Percentiles rank a stretch among this genome's conserved stretches.
These are phyloP conservation scores for Huso huso DNA, from an alignment of 2,797 vertebrate genomes.

Conservation along the genomic window DNA sequence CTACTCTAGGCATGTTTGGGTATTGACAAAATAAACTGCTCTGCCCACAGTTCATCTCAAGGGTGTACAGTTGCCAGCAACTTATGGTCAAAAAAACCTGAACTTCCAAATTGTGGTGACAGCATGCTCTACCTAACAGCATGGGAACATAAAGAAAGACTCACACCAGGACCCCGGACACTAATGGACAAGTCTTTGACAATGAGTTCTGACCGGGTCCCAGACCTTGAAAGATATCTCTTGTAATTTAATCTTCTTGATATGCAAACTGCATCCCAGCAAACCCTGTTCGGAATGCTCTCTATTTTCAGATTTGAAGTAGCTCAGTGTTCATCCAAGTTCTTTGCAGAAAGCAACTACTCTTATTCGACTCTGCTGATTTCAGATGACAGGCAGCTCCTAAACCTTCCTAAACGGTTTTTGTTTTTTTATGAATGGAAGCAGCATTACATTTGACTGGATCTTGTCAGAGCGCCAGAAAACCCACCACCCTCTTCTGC, in stretches of 20 bases:
- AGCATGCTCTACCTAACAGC: neutral
- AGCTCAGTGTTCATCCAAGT: neutral
- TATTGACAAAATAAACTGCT: too few relatives aligned
- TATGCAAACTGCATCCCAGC: neutral
- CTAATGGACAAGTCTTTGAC: neutral
- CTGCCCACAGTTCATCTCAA: too few relatives aligned
- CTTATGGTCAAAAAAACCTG: too few relatives aligned
- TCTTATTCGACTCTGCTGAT: neutral
- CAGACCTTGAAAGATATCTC: neutral
- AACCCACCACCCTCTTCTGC: neutral
- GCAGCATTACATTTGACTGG: neutral
- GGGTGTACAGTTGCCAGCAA: too few relatives aligned
- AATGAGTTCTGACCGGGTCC: neutral
- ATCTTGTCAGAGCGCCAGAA: neutral
- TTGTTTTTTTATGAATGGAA: conserved; percentile 1
- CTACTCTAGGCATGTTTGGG: too few relatives aligned
- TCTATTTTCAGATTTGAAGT: neutral
- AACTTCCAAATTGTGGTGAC: too few relatives aligned
- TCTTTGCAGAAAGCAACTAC: neutral
- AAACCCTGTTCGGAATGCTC: neutral
- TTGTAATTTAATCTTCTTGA: neutral
- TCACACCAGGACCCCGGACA: neutral
- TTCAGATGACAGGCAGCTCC: conserved; percentile 1
- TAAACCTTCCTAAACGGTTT: neutral
- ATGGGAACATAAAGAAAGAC: neutral